phyloP scores from a whole-genome alignment of 1,140 invertebrate species.

The Lepidostoma basale region DNA sequence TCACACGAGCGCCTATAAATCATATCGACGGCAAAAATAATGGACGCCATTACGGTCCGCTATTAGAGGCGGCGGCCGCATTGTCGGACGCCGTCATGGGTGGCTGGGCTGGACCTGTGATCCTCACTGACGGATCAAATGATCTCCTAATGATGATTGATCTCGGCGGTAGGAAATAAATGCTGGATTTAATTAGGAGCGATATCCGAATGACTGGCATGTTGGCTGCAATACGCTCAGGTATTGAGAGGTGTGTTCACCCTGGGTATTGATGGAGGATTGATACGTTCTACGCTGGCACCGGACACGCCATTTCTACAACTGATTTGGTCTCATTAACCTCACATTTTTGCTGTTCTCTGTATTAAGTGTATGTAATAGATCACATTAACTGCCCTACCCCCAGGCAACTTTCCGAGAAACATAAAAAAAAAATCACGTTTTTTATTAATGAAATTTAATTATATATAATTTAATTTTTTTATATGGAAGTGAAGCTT shows the following conservation, averaged over 20 bases:
- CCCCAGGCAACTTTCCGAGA: no score
- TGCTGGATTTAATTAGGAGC: slow-evolving; percentile 42
- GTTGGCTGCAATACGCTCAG: slow-evolving; percentile 16
- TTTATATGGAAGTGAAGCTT: no score
- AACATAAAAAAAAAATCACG: no score
- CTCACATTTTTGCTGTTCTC: no score
- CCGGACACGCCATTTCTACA: no score
- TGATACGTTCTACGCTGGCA: no score
- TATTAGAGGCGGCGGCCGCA: background rate
- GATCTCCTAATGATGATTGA: slow-evolving; percentile 43
- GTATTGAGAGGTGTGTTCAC: background rate
- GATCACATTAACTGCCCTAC: no score
- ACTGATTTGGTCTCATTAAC: no score
- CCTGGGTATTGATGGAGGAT: no score
- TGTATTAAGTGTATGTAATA: no score
- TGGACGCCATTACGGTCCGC: background rate
- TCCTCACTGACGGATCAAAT: slow-evolving; percentile 30
- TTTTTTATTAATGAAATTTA: no score
- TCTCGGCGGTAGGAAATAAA: slow-evolving; percentile 42
- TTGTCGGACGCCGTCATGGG: background rate
- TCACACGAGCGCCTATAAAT: slow-evolving; percentile 4
- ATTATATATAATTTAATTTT: no score
- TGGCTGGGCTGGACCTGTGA: slow-evolving; percentile 1
- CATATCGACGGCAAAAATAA: background rate
- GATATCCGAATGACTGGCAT: slow-evolving; percentile 39